These are phyloP conservation scores for Dysmachus trigonus DNA, from an alignment of 2,888 invertebrate genomes.

Conservation along the genomic window DNA sequence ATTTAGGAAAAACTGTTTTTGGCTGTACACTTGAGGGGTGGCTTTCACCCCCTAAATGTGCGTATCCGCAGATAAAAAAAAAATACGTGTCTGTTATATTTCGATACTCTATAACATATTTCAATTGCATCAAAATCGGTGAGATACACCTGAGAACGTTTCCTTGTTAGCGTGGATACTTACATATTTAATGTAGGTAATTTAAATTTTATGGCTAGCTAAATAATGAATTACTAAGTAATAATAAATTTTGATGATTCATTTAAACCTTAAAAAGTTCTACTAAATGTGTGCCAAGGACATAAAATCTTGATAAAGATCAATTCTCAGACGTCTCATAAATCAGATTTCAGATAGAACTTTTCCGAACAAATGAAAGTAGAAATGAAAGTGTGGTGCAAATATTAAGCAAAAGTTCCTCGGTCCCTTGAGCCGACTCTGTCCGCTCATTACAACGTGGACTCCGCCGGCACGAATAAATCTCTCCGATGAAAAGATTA, in stretches of 20 bases:
- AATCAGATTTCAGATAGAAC: not conserved
- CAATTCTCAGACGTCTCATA: not conserved
- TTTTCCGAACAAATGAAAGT: not conserved
- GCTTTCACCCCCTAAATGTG: no score
- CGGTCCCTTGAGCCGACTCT: not conserved
- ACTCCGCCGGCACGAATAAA: not conserved
- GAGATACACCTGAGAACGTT: no score
- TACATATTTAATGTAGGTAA: no score
- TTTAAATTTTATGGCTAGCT: no score
- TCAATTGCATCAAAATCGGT: no score
- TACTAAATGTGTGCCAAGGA: not conserved
- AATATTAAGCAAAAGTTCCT: not conserved
- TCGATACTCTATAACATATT: no score
- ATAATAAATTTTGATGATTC: not conserved
- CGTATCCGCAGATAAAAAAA: no score
- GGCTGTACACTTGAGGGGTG: no score
- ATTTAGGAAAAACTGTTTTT: no score
- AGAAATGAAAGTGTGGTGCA: not conserved
- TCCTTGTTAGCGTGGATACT: no score
- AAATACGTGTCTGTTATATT: no score
- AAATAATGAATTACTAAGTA: no score
- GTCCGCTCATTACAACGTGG: not conserved
- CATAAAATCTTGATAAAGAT: not conserved
- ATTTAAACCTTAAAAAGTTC: not conserved
- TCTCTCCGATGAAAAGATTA: conserved; percentile 26